Evolutionary conservation across 1,140 invertebrate genomes (phyloP).

Genomic region (Drosophila pseudoobscura): DNA sequence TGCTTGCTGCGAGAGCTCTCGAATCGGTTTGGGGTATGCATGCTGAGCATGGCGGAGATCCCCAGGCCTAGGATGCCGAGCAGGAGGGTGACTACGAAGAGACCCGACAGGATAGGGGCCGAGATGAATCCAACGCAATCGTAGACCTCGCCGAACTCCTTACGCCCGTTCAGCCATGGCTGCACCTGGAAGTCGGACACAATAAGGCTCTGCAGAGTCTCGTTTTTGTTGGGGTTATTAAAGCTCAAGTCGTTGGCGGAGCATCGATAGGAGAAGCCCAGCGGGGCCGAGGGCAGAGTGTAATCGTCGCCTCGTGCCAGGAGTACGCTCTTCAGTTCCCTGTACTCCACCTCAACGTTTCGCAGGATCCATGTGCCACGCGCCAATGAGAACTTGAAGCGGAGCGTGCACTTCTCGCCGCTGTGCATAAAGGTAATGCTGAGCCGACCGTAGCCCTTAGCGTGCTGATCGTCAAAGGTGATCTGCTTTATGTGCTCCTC

Average conservation of each 20-base stretch:
- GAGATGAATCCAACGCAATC: constrained; percentile 96
- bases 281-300: constrained; percentile 83
- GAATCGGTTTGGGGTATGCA: constrained; percentile 99
- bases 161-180: constrained; percentile 84
- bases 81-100: constrained; percentile 93
- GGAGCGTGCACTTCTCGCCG: constrained; percentile 66
- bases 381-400: constrained; percentile 71
- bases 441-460: constrained; percentile 65
- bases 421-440: constrained; percentile 72
- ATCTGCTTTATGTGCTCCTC: constrained; percentile 73
- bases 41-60: constrained; percentile 94
- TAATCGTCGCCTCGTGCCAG: constrained; percentile 72
- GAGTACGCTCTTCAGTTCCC: constrained; percentile 63
- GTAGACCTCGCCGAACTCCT: constrained; percentile 88
- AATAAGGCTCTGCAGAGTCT: constrained; percentile 70
- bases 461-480: constrained; percentile 74
- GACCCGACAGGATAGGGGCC: constrained; percentile 94
- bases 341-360: constrained; percentile 84
- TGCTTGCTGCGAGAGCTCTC: constrained; percentile 98
- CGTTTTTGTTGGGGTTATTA: constrained; percentile 78
- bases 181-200: constrained; percentile 85
- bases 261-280: constrained; percentile 85
- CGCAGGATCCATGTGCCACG: constrained; percentile 85
- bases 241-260: constrained; percentile 83
- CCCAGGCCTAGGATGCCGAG: constrained; percentile 91